Base-by-base conservation (phyloP, 1,140 invertebrate species). In the Palaemon carinicauda region DNA sequence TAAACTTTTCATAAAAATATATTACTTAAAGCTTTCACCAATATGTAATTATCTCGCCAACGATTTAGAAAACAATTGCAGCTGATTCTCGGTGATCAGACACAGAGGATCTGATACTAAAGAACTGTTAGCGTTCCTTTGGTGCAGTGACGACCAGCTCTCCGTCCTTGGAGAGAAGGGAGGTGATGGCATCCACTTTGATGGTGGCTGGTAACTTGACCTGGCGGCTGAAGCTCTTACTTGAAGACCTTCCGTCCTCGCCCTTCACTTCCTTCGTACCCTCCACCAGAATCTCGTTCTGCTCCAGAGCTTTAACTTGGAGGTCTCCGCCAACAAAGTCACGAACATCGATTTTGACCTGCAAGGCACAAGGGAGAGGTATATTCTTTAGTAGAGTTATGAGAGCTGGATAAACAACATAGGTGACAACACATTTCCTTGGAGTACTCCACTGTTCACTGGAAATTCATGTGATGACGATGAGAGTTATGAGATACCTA, bases 111-210 rank as follows among this genome's bases (percentile, higher is more conserved):
- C 41, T 5, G 12, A 1, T 0, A 41, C 7, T 41, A 1, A 41
- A 41, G 41, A 41, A 4, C 12, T 41, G 7, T 41, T 1, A 41
- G 5, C 0, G 12, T 5, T 74, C 56, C 71, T 81, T 85, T 3
- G 87, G 87, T 17, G 80, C 82, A 2, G 60, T 84, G 29, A 88
- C 50, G 21, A 82, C 85, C 5, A 88, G 87, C 27, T 85, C 78
- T 3, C 87, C 87, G 69, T 88, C 87, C 24, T 82, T 80, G 24
- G 87, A 88, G 51, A 88, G 60, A 17, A 82, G 65, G 27, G 87
- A 85, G 31, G 87, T 88, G 50, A 88, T 65, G 56, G 75, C 84
- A 3, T 80, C 75, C 12, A 69, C 56, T 21, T 86, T 19, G 1
- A 79, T 31, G 19, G 53, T 51, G n/a, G 21, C 84, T 5, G 65